Conservation (phyloP, 2,113 vertebrate species). For the Perccottus glenii region DNA sequence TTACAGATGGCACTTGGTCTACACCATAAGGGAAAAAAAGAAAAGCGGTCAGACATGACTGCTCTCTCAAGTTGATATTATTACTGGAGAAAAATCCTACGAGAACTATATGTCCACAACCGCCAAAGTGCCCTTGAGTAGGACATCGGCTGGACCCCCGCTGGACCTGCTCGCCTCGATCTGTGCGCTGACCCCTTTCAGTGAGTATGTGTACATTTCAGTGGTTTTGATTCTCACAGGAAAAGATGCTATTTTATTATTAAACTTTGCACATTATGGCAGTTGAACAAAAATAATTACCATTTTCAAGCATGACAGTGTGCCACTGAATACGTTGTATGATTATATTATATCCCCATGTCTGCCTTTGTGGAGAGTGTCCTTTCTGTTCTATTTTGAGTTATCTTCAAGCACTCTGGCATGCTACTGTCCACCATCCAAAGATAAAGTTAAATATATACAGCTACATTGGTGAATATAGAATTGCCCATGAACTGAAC, state of each 20-base stretch:
- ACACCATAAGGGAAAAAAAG: neutral
- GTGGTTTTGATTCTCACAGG: neutral
- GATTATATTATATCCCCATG: too few relatives aligned
- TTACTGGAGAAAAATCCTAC: conserved; percentile 29
- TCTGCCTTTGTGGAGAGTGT: too few relatives aligned
- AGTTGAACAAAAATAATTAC: conserved; percentile 9
- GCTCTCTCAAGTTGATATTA: conserved; percentile 24
- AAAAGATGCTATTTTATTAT: conserved; percentile 46
- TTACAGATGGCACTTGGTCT: neutral
- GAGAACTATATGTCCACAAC: conserved; percentile 30
- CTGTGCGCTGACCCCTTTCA: conserved; percentile 27
- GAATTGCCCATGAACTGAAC: too few relatives aligned
- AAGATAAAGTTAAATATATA: too few relatives aligned
- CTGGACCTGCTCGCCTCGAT: neutral
- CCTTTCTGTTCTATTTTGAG: too few relatives aligned
- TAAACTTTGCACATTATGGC: conserved; percentile 33
- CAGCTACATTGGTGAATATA: too few relatives aligned
- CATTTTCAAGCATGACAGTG: conserved; percentile 16
- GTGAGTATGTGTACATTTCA: conserved; percentile 10
- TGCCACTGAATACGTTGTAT: conserved; percentile 41
- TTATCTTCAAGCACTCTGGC: too few relatives aligned
- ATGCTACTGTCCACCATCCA: too few relatives aligned
- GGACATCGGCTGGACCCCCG: conserved; percentile 13
- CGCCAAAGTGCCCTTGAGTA: conserved; percentile 53
- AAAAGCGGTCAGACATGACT: conserved; percentile 8